Conservation (phyloP, 1,140 invertebrate species). For the Caenorhabditis briggsae region DNA sequence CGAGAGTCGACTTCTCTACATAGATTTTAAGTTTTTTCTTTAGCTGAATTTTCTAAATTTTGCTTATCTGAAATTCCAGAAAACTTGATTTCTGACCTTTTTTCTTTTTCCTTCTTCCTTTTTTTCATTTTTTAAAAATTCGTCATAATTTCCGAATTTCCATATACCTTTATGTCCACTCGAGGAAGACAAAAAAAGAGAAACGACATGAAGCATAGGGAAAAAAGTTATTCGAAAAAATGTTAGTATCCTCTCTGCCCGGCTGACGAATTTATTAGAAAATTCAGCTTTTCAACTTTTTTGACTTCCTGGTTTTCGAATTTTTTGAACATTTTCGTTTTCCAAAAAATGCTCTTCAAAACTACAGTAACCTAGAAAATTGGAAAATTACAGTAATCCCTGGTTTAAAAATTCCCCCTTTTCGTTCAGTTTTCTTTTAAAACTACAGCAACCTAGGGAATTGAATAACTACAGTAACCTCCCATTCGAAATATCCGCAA, state of each 20-base stretch:
- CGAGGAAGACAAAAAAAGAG: neutral
- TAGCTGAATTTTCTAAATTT: neutral
- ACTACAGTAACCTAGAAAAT: too few species aligned
- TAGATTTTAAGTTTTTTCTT: neutral
- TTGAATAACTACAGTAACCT: too few species aligned
- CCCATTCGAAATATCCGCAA: too few species aligned
- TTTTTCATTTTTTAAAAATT: neutral
- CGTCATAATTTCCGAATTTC: constrained; percentile 7
- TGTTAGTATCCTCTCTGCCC: too few species aligned
- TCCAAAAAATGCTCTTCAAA: too few species aligned
- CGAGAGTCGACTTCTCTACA: neutral
- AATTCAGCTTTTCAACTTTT: neutral
- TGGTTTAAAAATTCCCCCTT: too few species aligned
- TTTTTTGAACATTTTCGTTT: neutral
- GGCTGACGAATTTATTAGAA: neutral
- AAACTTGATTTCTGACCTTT: too few species aligned
- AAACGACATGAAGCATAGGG: neutral
- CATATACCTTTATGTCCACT: neutral
- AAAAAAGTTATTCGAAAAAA: neutral
- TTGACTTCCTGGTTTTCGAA: neutral
- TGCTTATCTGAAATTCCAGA: neutral
- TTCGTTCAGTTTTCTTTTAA: too few species aligned
- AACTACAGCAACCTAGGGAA: too few species aligned
- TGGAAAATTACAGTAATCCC: too few species aligned
- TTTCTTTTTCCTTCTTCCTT: too few species aligned